Evolutionary conservation across 2,888 invertebrate species (phyloP).

Genomic region (Dimorphilus gyrociliatus): DNA sequence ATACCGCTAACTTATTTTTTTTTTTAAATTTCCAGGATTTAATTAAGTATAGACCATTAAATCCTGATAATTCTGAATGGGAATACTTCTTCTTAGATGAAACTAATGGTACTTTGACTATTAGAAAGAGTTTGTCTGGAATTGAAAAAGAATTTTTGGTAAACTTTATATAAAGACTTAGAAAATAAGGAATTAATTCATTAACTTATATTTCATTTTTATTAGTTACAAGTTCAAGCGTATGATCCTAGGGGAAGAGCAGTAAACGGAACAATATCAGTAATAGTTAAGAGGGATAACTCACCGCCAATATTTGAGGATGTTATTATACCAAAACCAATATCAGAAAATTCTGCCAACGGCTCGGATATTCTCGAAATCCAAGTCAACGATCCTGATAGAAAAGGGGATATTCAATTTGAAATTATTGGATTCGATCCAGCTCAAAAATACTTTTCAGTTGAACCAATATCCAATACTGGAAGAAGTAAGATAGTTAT

Average conservation of each 20-base stretch:
- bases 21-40: slow-evolving; percentile 6
- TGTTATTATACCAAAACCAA: slow-evolving; percentile 7
- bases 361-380: slow-evolving; percentile 14
- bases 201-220: no score
- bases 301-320: slow-evolving; percentile 10
- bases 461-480: slow-evolving; percentile 12
- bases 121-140: slow-evolving; percentile 8
- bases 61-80: slow-evolving; percentile 6
- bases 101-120: slow-evolving; percentile 8
- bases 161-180: no score
- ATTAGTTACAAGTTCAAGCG: slow-evolving; percentile 9
- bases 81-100: slow-evolving; percentile 12
- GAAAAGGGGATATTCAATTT: slow-evolving; percentile 17
- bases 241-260: slow-evolving; percentile 7
- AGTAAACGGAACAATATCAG: slow-evolving; percentile 8
- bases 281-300: slow-evolving; percentile 9
- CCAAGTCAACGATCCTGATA: slow-evolving; percentile 16
- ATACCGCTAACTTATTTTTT: background rate
- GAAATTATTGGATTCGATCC: slow-evolving; percentile 19
- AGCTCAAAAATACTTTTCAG: slow-evolving; percentile 17
- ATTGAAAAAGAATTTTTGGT: slow-evolving; percentile 8
- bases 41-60: slow-evolving; percentile 6
- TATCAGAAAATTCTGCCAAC: slow-evolving; percentile 10
- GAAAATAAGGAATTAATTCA: no score
- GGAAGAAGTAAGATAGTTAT: no score